Percentiles rank a stretch among this genome's conserved stretches.
phyloP scores from a whole-genome alignment of 2,888 invertebrate genomes.

The Protonemura montana region DNA sequence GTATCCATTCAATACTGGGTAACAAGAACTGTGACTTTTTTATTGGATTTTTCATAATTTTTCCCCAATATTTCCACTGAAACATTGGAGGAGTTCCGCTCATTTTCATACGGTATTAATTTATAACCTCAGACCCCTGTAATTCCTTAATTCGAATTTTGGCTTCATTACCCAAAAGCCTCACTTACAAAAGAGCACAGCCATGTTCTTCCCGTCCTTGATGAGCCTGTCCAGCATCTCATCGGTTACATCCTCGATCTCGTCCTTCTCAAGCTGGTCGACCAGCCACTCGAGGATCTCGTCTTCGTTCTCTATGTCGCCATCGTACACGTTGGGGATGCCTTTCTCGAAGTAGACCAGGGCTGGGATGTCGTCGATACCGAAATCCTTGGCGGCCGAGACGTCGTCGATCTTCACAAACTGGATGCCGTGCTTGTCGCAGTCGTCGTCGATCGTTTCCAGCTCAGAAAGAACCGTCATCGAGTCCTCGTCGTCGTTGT shows the following conservation, averaged over 20 bases:
- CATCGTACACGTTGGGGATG: constrained; percentile 91
- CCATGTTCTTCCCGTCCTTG: constrained; percentile 86
- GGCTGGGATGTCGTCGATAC: constrained; percentile 82
- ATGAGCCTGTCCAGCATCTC: constrained; percentile 91
- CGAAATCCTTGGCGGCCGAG: constrained; percentile 84
- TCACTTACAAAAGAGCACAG: constrained; percentile 87
- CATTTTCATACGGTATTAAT: too few species aligned
- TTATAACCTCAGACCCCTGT: too few species aligned
- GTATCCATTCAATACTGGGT: too few species aligned
- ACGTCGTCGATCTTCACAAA: constrained; percentile 92
- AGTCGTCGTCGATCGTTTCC: constrained; percentile 93
- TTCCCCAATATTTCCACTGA: too few species aligned
- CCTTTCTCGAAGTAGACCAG: constrained; percentile 94
- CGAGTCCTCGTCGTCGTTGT: constrained; percentile 88
- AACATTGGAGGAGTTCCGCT: too few species aligned
- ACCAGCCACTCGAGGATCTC: constrained; percentile 88
- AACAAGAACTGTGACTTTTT: too few species aligned
- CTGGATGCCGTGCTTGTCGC: constrained; percentile 89
- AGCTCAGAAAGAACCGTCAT: constrained; percentile 85
- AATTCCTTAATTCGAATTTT: too few species aligned
- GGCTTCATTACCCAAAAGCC: not conserved
- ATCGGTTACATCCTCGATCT: constrained; percentile 94
- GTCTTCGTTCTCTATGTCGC: constrained; percentile 87
- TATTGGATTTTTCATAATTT: too few species aligned
- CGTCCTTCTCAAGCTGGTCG: constrained; percentile 87